Base-by-base conservation (phyloP, 2,888 invertebrate genomes). In the Chymomyza caudatula region DNA sequence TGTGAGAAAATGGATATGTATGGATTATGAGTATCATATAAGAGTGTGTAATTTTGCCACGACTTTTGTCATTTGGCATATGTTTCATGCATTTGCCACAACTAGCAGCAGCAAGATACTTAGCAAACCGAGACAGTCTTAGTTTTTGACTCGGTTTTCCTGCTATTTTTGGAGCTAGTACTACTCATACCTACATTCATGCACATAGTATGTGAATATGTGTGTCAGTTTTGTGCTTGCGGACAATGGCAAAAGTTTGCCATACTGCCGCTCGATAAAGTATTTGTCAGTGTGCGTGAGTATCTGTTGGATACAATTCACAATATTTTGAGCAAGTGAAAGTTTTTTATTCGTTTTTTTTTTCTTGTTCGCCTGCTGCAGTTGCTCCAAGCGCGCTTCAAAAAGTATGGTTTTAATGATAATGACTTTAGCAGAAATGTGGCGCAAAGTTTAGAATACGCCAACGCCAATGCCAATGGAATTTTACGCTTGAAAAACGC, bases 351-450 rank as follows among this genome's bases (percentile, higher is more conserved):
- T 17, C 4, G 15, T 5, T 17, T 54, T n/a, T 11, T 17, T 20
- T 25, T 54, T 25, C 29, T 29, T 13, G 17, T 1, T n/a, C n/a
- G 15, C 23, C 17, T 29, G 8, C 25, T 53, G 53, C 51, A 15
- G 22, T 20, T 8, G 51, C 53, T 53, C 29, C n/a, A 53, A 53
- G 53, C 53, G 53, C 25, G n/a, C 23, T 53, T 53, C 71, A 69
- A 81, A 81, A 77, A 84, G 85, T 76, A 85, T 81, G 67, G 74
- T 85, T 85, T 81, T 81, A 81, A 81, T 81, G 81, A 81, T 81
- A 81, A 81, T 81, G 81, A 81, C 85, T 85, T 85, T 78, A 78
- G 84, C 76, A 60, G 76, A 76, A 84, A 84, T 84, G 74, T 81
- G 66, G 81, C 74, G 71, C 74, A 74, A 82, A 85, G 74, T 73